Percentiles rank a stretch among this genome's conserved stretches.
Conservation (phyloP, 2,113 vertebrate species). For the Pao palembangensis region DNA sequence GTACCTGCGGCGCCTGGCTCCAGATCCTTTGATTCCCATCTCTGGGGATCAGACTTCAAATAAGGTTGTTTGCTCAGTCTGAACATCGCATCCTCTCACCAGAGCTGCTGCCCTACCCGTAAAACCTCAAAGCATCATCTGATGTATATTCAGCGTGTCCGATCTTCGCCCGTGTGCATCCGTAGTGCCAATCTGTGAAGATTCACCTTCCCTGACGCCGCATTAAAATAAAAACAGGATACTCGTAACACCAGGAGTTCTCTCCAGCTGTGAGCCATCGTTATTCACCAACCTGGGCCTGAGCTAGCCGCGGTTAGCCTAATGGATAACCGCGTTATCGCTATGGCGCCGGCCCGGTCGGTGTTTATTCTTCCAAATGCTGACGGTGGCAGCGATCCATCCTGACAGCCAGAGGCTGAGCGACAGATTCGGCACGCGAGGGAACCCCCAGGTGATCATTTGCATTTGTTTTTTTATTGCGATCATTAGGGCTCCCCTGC, state of each 20-base stretch:
- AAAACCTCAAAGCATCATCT: slow-evolving; percentile 2
- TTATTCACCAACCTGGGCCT: slow-evolving; percentile 38
- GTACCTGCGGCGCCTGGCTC: too few relatives aligned
- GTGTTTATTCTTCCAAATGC: slow-evolving; percentile 67
- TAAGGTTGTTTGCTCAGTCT: not conserved
- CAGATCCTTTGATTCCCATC: too few relatives aligned
- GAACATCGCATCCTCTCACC: not conserved
- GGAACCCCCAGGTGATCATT: slow-evolving; percentile 76
- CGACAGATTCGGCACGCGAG: slow-evolving; percentile 67
- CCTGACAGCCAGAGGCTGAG: slow-evolving; percentile 66
- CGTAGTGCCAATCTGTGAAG: too few relatives aligned
- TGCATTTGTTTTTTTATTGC: slow-evolving; percentile 77
- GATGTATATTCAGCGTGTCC: too few relatives aligned
- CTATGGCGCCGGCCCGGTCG: slow-evolving; percentile 62
- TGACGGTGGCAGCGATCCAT: slow-evolving; percentile 69
- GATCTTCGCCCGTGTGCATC: too few relatives aligned
- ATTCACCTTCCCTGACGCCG: too few relatives aligned
- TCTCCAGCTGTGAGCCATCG: slow-evolving; percentile 27
- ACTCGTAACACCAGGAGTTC: not conserved
- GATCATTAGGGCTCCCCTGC: slow-evolving; percentile 71
- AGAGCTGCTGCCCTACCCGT: not conserved
- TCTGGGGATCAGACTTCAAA: not conserved
- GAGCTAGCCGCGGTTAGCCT: slow-evolving; percentile 18
- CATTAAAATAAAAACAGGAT: too few relatives aligned
- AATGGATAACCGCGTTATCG: slow-evolving; percentile 61